Percentiles rank a stretch among this genome's conserved stretches.
Evolutionary conservation across 2,797 vertebrate genomes (phyloP).

Genomic region (Paguma larvata): DNA sequence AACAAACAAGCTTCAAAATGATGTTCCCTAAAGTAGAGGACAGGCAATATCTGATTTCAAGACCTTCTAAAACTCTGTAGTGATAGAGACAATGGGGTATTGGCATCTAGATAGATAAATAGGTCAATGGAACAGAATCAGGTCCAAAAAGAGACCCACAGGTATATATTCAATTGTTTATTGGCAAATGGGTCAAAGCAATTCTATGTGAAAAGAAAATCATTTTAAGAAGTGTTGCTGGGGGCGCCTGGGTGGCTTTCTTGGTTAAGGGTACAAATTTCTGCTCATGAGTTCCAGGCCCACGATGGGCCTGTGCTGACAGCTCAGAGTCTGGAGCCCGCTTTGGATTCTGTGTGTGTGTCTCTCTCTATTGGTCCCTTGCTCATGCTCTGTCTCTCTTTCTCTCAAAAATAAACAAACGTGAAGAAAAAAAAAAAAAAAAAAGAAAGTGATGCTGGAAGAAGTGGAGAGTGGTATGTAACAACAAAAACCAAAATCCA

Average conservation of each 20-base stretch:
- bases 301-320: too few relatives aligned
- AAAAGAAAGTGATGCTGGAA: constrained; percentile 9
- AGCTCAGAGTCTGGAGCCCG: too few relatives aligned
- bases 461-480: background rate
- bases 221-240: constrained; percentile 25
- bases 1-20: background rate
- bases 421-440: too few relatives aligned
- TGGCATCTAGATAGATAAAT: background rate
- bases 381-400: too few relatives aligned
- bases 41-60: background rate
- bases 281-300: too few relatives aligned
- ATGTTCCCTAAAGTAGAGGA: background rate
- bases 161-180: background rate
- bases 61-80: background rate
- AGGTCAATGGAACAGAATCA: background rate
- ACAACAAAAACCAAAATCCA: background rate
- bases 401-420: too few relatives aligned
- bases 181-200: background rate
- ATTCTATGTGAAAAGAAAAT: constrained; percentile 26
- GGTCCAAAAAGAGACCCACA: background rate
- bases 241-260: too few relatives aligned
- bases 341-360: too few relatives aligned
- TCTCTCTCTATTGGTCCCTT: too few relatives aligned
- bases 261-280: too few relatives aligned
- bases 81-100: background rate